Evolutionary conservation across 2,888 invertebrate species (phyloP), one percentile per base, ranked within the genome.

Genomic region (Epistrophe grossulariae): DNA sequence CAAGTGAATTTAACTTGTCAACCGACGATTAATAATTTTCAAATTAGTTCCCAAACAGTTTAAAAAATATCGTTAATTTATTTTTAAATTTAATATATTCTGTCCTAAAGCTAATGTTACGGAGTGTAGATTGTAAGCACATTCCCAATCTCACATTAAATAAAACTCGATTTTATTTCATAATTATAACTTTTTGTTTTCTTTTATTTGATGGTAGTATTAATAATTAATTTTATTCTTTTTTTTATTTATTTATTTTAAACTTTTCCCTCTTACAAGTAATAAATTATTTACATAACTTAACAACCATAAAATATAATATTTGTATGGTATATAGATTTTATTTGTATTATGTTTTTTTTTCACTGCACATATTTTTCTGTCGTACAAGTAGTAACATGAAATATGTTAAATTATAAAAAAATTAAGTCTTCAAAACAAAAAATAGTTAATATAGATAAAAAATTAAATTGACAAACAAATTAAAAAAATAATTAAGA

Each of bases 221-320:
- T 82, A 82, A 82, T 83, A 19, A 48, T 87, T 82, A 59, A 79
- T 71, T 82, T 85, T 66, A 68, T 80, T 74, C 11, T 55, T 48
- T 24, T 24, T 73, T 55, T 48, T n/a, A n/a, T 73, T 66, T 55
- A 64, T 57, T 71, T 35, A 66, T 83, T 68, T 28, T 48, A 31
- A 62, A 48, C 19, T 43, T 81, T 73, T 66, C 72, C 66, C 72
- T 83, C 83, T 83, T 87, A 83, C 31, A 87, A 82, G 79, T 83
- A 72, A 83, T 79, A 83, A 82, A 79, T 79, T 87, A 87, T 87
- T 82, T 87, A 87, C 87, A 87, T 83, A 87, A 83, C 87, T 82
- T 83, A 87, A 87, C 83, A 79, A 79, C 87, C 87, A 87, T 83
- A 82, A 79, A 79, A 85, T 71, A 83, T 48, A 79, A 79, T 76